These are phyloP conservation scores for Gari tellinella DNA, from an alignment of 2,888 invertebrate species.

Conservation along the genomic window DNA sequence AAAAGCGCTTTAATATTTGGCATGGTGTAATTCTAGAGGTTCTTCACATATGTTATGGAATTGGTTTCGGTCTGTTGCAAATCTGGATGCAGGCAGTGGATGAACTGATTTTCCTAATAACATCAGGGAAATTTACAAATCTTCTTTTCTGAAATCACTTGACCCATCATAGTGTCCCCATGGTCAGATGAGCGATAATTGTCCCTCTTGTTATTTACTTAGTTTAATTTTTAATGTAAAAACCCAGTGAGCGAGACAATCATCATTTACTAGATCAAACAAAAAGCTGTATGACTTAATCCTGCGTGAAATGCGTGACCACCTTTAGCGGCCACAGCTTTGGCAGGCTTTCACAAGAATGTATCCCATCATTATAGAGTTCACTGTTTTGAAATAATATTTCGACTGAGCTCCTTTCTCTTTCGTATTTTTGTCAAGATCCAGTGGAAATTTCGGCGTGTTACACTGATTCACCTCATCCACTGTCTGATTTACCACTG, in stretches of 20 bases:
- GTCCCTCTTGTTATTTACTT: too few species aligned
- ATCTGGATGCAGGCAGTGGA: too few species aligned
- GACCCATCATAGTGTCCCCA: too few species aligned
- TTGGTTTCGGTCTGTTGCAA: too few species aligned
- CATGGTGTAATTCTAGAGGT: too few species aligned
- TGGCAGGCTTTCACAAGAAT: slow-evolving; percentile 7
- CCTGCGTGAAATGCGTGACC: neutral
- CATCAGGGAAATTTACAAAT: too few species aligned
- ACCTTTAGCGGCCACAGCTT: slow-evolving; percentile 13
- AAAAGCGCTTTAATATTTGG: too few species aligned
- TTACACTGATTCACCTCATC: slow-evolving; percentile 11
- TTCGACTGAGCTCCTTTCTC: slow-evolving; percentile 6
- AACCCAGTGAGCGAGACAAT: neutral
- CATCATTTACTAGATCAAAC: neutral
- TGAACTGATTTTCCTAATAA: too few species aligned
- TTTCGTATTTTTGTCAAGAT: slow-evolving; percentile 19
- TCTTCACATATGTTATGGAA: too few species aligned
- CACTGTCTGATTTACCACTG: neutral
- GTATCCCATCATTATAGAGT: slow-evolving; percentile 17
- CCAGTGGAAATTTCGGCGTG: slow-evolving; percentile 21
- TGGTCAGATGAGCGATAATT: too few species aligned
- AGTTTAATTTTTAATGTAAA: neutral
- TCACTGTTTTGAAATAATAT: slow-evolving; percentile 5
- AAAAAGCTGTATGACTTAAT: neutral
- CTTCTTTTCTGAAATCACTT: too few species aligned